Percentiles rank a stretch among this genome's conserved stretches.
These are phyloP conservation scores for Phragmatobia fuliginosa DNA, from an alignment of 2,888 invertebrate genomes.

Conservation along the genomic window DNA sequence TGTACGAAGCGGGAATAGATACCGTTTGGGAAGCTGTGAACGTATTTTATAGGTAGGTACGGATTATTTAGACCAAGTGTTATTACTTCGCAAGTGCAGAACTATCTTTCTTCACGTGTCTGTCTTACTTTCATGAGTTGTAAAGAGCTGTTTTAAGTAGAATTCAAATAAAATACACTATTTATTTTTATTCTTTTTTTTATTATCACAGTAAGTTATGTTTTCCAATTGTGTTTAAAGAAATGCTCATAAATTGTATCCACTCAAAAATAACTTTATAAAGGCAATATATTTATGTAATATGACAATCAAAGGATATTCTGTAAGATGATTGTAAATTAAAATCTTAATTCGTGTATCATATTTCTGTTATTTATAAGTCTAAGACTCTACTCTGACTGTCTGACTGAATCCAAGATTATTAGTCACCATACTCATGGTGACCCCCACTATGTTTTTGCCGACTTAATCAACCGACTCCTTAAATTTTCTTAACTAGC, in stretches of 20 bases:
- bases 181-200: background rate
- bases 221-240: too few species aligned
- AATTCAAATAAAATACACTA: background rate
- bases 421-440: too few species aligned
- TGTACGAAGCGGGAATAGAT: conserved; percentile 26
- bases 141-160: background rate
- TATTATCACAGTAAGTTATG: too few species aligned
- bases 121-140: background rate
- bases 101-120: background rate
- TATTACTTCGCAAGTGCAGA: background rate
- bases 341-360: too few species aligned
- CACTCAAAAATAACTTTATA: too few species aligned
- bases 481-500: too few species aligned
- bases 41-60: conserved; percentile 14
- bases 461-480: too few species aligned
- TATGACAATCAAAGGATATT: background rate
- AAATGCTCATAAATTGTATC: too few species aligned
- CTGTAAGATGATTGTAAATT: background rate
- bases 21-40: conserved; percentile 8
- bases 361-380: too few species aligned
- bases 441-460: too few species aligned
- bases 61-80: conserved; percentile 17
- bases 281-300: background rate
- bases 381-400: too few species aligned
- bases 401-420: too few species aligned